Percentiles rank a stretch among this genome's conserved stretches.
Conservation (phyloP, 2,797 vertebrate genomes). For the Syngnathus acus region DNA sequence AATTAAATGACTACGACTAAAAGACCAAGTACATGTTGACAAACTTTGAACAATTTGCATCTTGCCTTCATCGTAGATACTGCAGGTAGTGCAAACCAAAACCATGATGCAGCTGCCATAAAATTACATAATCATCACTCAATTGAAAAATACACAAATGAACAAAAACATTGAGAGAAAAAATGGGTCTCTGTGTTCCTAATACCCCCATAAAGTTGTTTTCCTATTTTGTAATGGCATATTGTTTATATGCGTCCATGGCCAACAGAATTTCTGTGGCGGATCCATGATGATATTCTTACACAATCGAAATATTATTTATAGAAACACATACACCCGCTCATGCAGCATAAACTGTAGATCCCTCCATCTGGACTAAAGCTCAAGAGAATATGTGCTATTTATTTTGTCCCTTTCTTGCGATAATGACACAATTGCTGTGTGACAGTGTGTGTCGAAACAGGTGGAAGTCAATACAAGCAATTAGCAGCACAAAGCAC, state of each 20-base stretch:
- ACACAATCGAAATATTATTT: constrained; percentile 11
- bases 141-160: constrained; percentile 34
- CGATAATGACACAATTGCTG: neutral
- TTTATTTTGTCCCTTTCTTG: neutral
- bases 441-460: neutral
- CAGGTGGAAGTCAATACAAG: constrained; percentile 6
- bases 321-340: constrained; percentile 12
- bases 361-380: constrained; percentile 2
- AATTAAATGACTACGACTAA: constrained; percentile 68
- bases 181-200: constrained; percentile 27
- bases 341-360: constrained; percentile 2
- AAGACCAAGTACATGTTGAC: constrained; percentile 65
- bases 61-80: constrained; percentile 38
- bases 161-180: constrained; percentile 1
- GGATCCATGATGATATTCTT: constrained; percentile 24
- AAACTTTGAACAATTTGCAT: constrained; percentile 47
- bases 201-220: constrained; percentile 29
- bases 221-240: constrained; percentile 26
- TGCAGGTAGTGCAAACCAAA: constrained; percentile 30
- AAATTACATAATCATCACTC: constrained; percentile 56
- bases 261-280: constrained; percentile 24
- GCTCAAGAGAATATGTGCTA: neutral
- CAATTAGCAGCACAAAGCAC: constrained; percentile 2
- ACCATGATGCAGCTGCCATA: constrained; percentile 38
- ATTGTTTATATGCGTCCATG: constrained; percentile 25